A percentile compares a stretch with the other conserved stretches of the same genome.
These are phyloP conservation scores for Hedychridium roseum DNA, from an alignment of 2,888 invertebrate genomes.

Conservation along the genomic window DNA sequence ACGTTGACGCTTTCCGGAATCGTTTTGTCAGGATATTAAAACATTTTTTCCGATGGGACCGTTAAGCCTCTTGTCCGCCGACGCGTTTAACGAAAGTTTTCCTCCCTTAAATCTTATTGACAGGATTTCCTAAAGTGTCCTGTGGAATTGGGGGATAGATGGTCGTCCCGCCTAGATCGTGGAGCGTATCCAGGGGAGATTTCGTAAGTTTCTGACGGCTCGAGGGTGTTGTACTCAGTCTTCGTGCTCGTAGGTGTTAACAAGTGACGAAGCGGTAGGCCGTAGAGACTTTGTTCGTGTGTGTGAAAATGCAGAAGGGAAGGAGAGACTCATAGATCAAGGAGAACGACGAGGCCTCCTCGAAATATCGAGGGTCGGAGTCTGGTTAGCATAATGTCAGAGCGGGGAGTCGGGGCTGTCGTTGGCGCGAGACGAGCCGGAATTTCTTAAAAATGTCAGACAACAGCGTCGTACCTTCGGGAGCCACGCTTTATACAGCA, in stretches of 20 bases:
- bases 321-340: conserved; percentile 50
- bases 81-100: too few relatives aligned
- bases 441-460: conserved; percentile 59
- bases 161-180: too few relatives aligned
- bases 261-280: conserved; percentile 38
- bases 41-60: too few relatives aligned
- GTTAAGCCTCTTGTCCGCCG: too few relatives aligned
- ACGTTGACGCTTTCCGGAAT: too few relatives aligned
- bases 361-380: conserved; percentile 50
- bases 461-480: conserved; percentile 10
- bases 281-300: not conserved
- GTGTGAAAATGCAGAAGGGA: not conserved
- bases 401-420: conserved; percentile 1
- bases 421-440: conserved; percentile 37
- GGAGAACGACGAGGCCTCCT: conserved; percentile 37
- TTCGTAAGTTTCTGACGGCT: conserved; percentile 16
- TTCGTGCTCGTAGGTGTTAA: conserved; percentile 45
- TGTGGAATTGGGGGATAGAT: too few relatives aligned
- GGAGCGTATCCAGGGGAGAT: too few relatives aligned
- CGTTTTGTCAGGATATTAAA: too few relatives aligned
- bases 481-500: conserved; percentile 25
- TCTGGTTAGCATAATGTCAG: conserved; percentile 60
- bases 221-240: conserved; percentile 30
- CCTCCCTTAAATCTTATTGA: too few relatives aligned
- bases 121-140: too few relatives aligned